phyloP scores from a whole-genome alignment of 2,888 invertebrate genomes.

The Scelioninae gen. 2 region DNA sequence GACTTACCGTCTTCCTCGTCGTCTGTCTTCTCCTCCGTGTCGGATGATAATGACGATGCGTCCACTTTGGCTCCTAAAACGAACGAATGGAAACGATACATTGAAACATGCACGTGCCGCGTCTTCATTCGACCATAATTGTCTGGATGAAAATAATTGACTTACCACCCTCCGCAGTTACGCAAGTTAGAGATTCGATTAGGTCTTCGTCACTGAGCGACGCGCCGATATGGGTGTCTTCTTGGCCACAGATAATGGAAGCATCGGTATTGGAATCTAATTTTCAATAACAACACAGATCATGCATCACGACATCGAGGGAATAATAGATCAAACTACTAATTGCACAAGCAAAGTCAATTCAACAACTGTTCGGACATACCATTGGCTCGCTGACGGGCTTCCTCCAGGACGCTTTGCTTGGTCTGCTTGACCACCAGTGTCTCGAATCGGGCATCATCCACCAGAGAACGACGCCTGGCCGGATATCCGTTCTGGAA shows the following conservation, averaged over 20 bases:
- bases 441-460: conserved; percentile 98
- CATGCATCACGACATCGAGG: conserved; percentile 48
- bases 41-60: conserved; percentile 69
- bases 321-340: conserved; percentile 15
- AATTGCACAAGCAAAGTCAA: conserved; percentile 48
- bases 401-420: conserved; percentile 93
- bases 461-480: conserved; percentile 95
- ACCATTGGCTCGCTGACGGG: conserved; percentile 92
- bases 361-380: conserved; percentile 75
- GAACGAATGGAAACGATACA: conserved; percentile 47
- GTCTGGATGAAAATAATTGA: conserved; percentile 25
- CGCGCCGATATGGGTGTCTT: conserved; percentile 72
- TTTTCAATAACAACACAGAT: conserved; percentile 51
- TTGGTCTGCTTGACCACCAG: conserved; percentile 96
- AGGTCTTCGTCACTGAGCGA: conserved; percentile 75
- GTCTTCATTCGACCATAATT: conserved; percentile 28
- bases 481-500: conserved; percentile 97
- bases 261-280: conserved; percentile 82
- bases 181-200: conserved; percentile 69
- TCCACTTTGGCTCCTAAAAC: conserved; percentile 73
- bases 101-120: conserved; percentile 55
- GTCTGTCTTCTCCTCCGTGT: conserved; percentile 71
- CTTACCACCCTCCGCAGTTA: conserved; percentile 79
- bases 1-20: conserved; percentile 71
- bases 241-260: conserved; percentile 79